Evolutionary conservation across 1,140 invertebrate species (phyloP), one percentile per base, ranked within the genome.

Genomic region (Drosophila ananassae): DNA sequence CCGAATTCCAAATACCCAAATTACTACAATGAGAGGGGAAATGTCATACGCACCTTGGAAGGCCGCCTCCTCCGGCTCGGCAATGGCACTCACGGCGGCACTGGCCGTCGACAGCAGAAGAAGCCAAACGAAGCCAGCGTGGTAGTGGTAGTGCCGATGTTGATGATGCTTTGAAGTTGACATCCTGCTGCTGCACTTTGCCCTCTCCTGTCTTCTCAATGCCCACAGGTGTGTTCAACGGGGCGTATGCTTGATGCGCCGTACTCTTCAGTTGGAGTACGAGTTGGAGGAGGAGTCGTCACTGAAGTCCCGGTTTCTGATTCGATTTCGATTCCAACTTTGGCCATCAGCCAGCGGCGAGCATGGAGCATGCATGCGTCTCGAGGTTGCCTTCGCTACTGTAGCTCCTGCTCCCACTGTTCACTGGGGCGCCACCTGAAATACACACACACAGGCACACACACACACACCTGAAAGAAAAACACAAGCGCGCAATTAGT

Each of bases 21-120:
- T 73, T 64, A 63, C 50, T 47, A 68, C 74, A 79, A 84, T 79
- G 9, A 3, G 10, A 12, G 32, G 55, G 22, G 10, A 17, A 7
- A 41, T 76, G 39, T 83, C 28, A 58, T 68, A 87, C 83, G 67
- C 92, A 94, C 93, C 93, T 93, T 94, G 93, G 82, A 94, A 94
- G 28, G 93, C 93, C 47, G 93, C 93, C 67, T 94, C 93, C 79
- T 81, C 81, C 7, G 82, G 73, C 58, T 84, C 81, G 46, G 74
- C 57, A 63, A 79, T 79, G 46, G 56, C 74, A 63, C 58, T 79
- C 58, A 56, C 62, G 24, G 60, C 83, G 34, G 67, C 73, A 32
- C 53, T 71, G 44, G 62, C 63, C 22, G 71, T 46, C 3, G 73
- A 68, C 41, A 77, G 55, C 34, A 79, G 61, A 22, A 84, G 68